These are phyloP conservation scores for Laticauda colubrina DNA, from an alignment of 2,113 vertebrate species.

Conservation along the genomic window DNA sequence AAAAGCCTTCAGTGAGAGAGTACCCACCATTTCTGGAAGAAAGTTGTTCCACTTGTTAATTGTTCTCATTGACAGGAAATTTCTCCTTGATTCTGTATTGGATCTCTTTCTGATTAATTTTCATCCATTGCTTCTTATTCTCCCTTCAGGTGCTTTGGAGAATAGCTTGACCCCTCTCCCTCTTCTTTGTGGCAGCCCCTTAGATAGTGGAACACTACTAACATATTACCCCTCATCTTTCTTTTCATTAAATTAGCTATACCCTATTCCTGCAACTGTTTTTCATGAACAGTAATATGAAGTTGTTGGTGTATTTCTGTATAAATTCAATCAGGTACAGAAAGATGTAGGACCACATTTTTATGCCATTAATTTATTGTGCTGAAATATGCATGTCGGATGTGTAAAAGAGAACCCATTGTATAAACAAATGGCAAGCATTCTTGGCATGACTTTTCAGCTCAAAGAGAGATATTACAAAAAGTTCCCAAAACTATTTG, in stretches of 20 bases:
- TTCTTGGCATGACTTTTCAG: neutral
- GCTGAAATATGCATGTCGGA: neutral
- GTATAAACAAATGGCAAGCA: neutral
- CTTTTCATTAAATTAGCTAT: neutral
- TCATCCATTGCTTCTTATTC: neutral
- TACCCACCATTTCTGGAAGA: neutral
- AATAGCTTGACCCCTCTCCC: neutral
- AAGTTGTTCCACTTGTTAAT: no score
- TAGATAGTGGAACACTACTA: neutral
- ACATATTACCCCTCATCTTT: neutral
- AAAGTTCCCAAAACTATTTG: neutral
- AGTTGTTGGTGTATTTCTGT: neutral
- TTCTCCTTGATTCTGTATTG: neutral
- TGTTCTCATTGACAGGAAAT: neutral
- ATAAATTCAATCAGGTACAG: neutral
- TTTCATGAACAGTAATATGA: neutral
- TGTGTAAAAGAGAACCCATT: neutral
- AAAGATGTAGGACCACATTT: neutral
- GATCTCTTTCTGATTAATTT: neutral
- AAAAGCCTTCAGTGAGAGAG: neutral
- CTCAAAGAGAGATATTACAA: neutral
- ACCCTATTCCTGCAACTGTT: neutral
- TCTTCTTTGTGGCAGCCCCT: neutral
- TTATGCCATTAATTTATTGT: neutral
- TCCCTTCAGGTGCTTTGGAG: neutral